Evolutionary conservation across 2,888 invertebrate species (phyloP).

Genomic region (Oeneis ivallda): DNA sequence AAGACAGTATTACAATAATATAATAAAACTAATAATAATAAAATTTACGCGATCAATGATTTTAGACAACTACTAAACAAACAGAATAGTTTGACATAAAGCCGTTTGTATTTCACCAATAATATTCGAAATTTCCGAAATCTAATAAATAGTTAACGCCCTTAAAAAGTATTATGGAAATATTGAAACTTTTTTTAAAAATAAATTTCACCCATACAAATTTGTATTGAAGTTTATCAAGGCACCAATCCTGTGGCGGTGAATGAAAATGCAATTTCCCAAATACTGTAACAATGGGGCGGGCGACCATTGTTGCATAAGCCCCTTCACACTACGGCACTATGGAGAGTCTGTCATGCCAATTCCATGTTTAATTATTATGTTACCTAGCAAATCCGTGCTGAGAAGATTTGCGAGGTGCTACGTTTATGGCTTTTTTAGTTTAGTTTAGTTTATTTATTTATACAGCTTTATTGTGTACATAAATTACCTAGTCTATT

Average conservation of each 20-base stretch:
- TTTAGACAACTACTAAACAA: too few relatives aligned
- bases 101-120: neutral
- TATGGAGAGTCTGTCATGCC: conserved; percentile 35
- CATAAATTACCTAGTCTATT: too few relatives aligned
- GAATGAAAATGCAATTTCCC: conserved; percentile 43
- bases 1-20: too few relatives aligned
- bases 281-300: conserved; percentile 42
- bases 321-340: conserved; percentile 35
- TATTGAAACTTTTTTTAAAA: conserved; percentile 6
- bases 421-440: too few relatives aligned
- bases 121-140: too few relatives aligned
- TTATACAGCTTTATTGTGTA: too few relatives aligned
- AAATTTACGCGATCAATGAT: too few relatives aligned
- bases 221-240: conserved; percentile 36
- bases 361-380: conserved; percentile 44
- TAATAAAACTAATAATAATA: too few relatives aligned
- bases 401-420: conserved; percentile 42
- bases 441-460: too few relatives aligned
- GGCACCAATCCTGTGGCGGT: conserved; percentile 34
- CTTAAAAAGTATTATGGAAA: neutral
- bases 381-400: conserved; percentile 42
- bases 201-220: conserved; percentile 27
- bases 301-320: conserved; percentile 41
- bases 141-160: neutral
- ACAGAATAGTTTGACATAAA: neutral